Percentiles rank a stretch among this genome's conserved stretches.
These are phyloP conservation scores for Clivina fossor DNA, from an alignment of 2,888 invertebrate genomes.

Conservation along the genomic window DNA sequence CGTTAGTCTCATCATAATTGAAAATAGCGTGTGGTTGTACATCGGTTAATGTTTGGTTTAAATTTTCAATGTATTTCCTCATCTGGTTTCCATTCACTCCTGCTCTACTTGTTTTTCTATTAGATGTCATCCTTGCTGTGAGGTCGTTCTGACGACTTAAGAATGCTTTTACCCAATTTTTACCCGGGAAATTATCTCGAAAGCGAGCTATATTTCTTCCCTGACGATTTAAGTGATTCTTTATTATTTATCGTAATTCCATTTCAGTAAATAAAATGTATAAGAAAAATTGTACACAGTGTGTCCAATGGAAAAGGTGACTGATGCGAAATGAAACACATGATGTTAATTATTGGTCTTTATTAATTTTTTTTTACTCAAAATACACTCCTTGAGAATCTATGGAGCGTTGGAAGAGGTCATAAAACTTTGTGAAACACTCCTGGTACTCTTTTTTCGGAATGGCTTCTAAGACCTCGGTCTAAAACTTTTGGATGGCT, in stretches of 20 bases:
- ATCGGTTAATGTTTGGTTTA: constrained; percentile 12
- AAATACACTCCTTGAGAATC: no score
- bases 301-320: no score
- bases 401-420: no score
- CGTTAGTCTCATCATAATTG: constrained; percentile 40
- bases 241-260: not conserved
- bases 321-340: no score
- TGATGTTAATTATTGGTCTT: no score
- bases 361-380: no score
- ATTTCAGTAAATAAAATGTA: not conserved
- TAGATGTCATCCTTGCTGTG: constrained; percentile 21
- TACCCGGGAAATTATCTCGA: constrained; percentile 22
- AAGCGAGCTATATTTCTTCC: constrained; percentile 10
- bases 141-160: constrained; percentile 29
- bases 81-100: constrained; percentile 10
- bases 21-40: constrained; percentile 25
- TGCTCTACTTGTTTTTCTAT: constrained; percentile 3
- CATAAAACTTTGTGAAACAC: no score
- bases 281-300: no score
- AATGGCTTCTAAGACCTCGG: no score
- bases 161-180: constrained; percentile 22
- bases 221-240: not conserved
- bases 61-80: constrained; percentile 18
- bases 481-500: no score
- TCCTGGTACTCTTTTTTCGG: no score